Evolutionary conservation across 2,113 vertebrate genomes (phyloP), one percentile per base, ranked within the genome.

Genomic region (Falcunculus frontatus): DNA sequence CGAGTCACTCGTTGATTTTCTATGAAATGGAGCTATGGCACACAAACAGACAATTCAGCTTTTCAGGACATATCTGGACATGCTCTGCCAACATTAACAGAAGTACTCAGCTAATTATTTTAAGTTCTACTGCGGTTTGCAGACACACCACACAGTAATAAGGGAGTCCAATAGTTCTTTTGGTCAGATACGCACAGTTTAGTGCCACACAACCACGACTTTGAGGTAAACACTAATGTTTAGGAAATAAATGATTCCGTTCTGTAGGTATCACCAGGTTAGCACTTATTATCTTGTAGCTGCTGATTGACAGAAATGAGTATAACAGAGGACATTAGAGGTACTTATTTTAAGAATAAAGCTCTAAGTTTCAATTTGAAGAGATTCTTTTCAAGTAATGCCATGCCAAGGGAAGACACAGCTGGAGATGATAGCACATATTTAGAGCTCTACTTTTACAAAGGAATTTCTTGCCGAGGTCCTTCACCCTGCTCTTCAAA

Each of bases 1-100:
- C 1, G 87, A 95, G 21, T 73, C 95, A 65, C 56, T 87, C 1
- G 55, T 49, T 50, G 96, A 86, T 63, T 74, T 95, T 65, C 97
- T 98, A 7, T 87, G 97, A 79, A 97, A 97, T 5, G 98, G 96
- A 80, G 97, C 99, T 99, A 81, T 7, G 96, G 96, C 70, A 95
- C 16, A 87, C 87, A 90, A 90, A 77, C 77, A 87, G 76, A 93
- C 75, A 55, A 82, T 46, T 81, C n/a, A 81, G 56, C 14, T 57
- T 89, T 78, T 84, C 83, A 75, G 52, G 35, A 86, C 0, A 0
- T 3, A 85, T 1, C n/a, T 5, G 3, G n/a, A 68, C 22, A 47
- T 56, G 55, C 35, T 22, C 13, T n/a, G 32, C 10, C 41, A 75
- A 37, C 15, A 14, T 30, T 26, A 75, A 60, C 65, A 52, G 33